Evolutionary conservation across 2,113 vertebrate species (phyloP), one percentile per base, ranked within the genome.

Genomic region (Catharus fuscescens): DNA sequence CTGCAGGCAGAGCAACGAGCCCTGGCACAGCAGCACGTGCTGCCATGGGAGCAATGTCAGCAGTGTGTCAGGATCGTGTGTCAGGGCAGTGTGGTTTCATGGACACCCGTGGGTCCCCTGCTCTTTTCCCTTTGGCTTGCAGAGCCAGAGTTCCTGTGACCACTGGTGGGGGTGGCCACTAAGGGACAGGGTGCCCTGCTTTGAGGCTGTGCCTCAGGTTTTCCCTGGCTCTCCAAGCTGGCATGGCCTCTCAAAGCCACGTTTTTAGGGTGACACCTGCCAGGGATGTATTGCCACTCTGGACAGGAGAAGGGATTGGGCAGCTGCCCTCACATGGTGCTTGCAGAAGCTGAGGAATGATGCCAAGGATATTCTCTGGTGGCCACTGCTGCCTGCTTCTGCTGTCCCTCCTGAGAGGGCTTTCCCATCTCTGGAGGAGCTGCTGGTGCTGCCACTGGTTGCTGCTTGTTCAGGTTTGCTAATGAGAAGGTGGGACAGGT

Each of bases 241-340:
- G 9, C 3, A 3, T 18, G 10, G 17, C 52, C 32, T 67, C 66
- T 62, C 64, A 44, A 25, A 64, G 42, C 42, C 2, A 3, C 0
- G 5, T 7, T 64, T 90, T 67, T 14, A 15, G 52, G 40, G 47
- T 26, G 32, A 42, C 5, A 20, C 23, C 15, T 86, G 34, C 59
- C 59, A 2, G 4, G 52, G 53, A 5, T 61, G 28, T 20, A 2
- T 44, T 0, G 0, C 12, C 3, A 0, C 28, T 59, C 15, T 23
- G n/a, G 34, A 44, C 32, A 67, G 77, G 28, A 47, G 59, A 48
- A 40, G 34, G 60, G 56, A 9, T 60, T 0, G 1, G 45, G 54
- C 60, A 52, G 59, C 32, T 42, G 79, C 67, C 31, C 12, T 48
- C 6, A 0, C 4, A 5, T 10, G 29, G 36, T 48, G 45, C 56